A percentile compares a stretch with the other conserved stretches of the same genome.
phyloP scores from a whole-genome alignment of 2,797 vertebrate species.

The Hypotaenidia philippensis region DNA sequence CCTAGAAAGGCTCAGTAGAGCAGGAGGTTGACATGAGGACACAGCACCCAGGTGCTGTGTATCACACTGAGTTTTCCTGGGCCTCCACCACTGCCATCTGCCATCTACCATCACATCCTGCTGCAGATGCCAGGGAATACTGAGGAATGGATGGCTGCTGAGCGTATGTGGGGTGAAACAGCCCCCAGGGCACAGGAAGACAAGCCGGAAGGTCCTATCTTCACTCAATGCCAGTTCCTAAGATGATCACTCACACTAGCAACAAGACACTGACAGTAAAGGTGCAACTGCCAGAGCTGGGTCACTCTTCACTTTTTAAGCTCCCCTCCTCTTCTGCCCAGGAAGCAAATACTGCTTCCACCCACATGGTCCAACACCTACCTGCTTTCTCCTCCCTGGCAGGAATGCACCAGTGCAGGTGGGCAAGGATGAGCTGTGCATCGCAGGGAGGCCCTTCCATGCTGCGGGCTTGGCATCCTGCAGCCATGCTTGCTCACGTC shows the following conservation, averaged over 20 bases:
- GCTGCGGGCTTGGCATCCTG: neutral
- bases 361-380: neutral
- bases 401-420: neutral
- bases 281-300: neutral
- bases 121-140: too few species aligned
- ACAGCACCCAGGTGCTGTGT: neutral
- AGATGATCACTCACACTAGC: neutral
- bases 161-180: neutral
- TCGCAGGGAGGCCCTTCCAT: rapidly evolving
- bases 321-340: neutral
- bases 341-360: neutral
- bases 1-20: neutral
- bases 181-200: neutral
- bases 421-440: neutral
- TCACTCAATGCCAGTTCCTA: neutral
- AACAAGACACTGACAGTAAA: neutral
- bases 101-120: neutral
- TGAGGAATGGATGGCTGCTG: neutral
- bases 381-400: neutral
- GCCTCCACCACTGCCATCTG: neutral
- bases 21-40: neutral
- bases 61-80: neutral
- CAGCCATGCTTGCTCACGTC: rapidly evolving
- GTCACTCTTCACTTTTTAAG: neutral
- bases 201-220: neutral